Evolutionary conservation across 2,888 invertebrate species (phyloP).

Genomic region (Hirtodrosophila cameraria): DNA sequence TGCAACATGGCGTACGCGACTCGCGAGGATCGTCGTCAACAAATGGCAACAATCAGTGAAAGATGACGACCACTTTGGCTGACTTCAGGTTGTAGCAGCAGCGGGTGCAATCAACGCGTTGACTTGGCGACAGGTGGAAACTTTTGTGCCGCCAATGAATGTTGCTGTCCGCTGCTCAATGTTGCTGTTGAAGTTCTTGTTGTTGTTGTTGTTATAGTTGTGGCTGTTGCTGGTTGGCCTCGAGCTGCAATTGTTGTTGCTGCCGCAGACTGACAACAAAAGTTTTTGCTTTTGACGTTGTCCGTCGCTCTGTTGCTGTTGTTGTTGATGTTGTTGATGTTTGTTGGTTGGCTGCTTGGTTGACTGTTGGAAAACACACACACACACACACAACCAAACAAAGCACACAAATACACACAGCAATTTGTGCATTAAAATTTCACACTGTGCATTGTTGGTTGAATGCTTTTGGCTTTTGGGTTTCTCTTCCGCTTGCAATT

Average conservation of each 20-base stretch:
- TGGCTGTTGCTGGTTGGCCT: slow-evolving; percentile 40
- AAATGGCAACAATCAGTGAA: slow-evolving; percentile 71
- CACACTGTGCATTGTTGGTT: slow-evolving; percentile 59
- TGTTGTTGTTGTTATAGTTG: slow-evolving; percentile 12
- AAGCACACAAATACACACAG: slow-evolving; percentile 35
- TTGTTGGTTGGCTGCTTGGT: slow-evolving; percentile 67
- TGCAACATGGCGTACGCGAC: slow-evolving; percentile 45
- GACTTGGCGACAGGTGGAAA: slow-evolving; percentile 71
- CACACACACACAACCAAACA: slow-evolving; percentile 16
- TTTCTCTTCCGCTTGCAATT: slow-evolving; percentile 40
- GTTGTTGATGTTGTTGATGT: slow-evolving; percentile 49
- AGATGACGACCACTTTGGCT: slow-evolving; percentile 12
- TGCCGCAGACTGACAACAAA: slow-evolving; percentile 66
- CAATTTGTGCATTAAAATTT: slow-evolving; percentile 72
- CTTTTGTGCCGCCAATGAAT: slow-evolving; percentile 69
- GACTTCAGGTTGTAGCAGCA: slow-evolving; percentile 8
- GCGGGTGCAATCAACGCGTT: slow-evolving; percentile 73
- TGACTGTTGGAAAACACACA: slow-evolving; percentile 48
- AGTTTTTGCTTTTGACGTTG: slow-evolving; percentile 54
- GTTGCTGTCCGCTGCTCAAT: slow-evolving; percentile 35
- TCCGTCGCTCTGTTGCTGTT: slow-evolving; percentile 32
- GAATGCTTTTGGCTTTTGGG: slow-evolving; percentile 65
- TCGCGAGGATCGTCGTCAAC: slow-evolving; percentile 53
- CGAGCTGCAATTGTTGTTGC: slow-evolving; percentile 45
- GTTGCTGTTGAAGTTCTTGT: slow-evolving; percentile 17